A percentile compares a stretch with the other conserved stretches of the same genome.
Conservation (phyloP, 2,797 vertebrate genomes). For the Ambastaia sidthimunki region DNA sequence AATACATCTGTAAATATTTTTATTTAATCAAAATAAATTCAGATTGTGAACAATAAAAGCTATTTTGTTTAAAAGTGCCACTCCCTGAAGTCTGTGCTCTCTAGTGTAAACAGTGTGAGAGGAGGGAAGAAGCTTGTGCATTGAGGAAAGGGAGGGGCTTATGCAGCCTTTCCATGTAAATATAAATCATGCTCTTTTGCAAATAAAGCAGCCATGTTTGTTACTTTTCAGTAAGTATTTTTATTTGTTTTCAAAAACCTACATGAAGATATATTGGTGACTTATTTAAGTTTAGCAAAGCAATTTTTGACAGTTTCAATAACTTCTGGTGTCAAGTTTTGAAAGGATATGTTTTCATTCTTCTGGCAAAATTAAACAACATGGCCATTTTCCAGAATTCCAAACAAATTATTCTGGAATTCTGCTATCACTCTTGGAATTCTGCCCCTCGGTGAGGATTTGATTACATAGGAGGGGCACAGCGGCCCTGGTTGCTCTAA, state of each 20-base stretch:
- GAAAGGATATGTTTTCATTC: neutral
- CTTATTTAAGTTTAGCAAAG: neutral
- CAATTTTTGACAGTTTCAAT: neutral
- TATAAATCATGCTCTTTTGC: neutral
- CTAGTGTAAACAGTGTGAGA: constrained; percentile 25
- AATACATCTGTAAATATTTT: neutral
- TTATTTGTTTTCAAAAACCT: neutral
- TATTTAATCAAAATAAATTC: neutral
- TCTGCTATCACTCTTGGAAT: constrained; percentile 46
- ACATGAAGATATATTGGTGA: neutral
- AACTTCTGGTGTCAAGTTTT: neutral
- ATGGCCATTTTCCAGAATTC: constrained; percentile 40
- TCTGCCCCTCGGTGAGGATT: constrained; percentile 38
- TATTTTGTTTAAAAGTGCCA: constrained; percentile 6
- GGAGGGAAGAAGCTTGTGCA: constrained; percentile 1
- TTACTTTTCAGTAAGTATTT: neutral
- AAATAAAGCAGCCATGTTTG: neutral
- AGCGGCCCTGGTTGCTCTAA: constrained; percentile 64
- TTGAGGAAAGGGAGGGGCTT: neutral
- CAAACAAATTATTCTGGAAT: constrained; percentile 47
- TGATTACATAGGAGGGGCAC: constrained; percentile 56
- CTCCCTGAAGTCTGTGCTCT: constrained; percentile 10
- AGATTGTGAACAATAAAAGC: neutral
- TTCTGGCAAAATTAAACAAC: neutral
- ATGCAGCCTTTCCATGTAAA: neutral